phyloP scores from a whole-genome alignment of 2,113 vertebrate genomes.

The Megaleporinus macrocephalus region DNA sequence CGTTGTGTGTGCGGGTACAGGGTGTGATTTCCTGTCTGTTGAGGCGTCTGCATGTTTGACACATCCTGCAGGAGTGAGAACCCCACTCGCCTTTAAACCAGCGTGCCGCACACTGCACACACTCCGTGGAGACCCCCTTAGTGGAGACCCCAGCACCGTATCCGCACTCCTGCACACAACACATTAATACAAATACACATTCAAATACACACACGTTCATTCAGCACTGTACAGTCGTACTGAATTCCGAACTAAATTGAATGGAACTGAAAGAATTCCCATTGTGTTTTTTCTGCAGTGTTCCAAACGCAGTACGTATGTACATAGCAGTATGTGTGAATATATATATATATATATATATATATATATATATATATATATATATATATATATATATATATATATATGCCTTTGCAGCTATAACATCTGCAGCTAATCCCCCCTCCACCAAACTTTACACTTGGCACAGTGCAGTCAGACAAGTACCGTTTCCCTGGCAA shows the following conservation, averaged over 20 bases:
- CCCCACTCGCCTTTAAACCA: constrained; percentile 83
- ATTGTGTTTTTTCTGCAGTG: too few species aligned
- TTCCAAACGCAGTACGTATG: too few species aligned
- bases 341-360: too few species aligned
- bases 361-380: too few species aligned
- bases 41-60: constrained; percentile 79
- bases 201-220: background rate
- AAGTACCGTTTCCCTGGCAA: too few species aligned
- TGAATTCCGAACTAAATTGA: background rate
- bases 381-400: too few species aligned
- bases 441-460: too few species aligned
- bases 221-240: constrained; percentile 40
- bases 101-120: constrained; percentile 71
- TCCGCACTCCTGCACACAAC: constrained; percentile 76
- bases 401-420: too few species aligned
- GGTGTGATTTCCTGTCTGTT: constrained; percentile 78
- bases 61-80: constrained; percentile 79
- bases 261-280: too few species aligned
- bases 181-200: constrained; percentile 3
- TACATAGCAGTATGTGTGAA: too few species aligned
- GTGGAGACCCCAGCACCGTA: constrained; percentile 70
- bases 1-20: constrained; percentile 74
- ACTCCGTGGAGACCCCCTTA: constrained; percentile 58
- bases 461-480: too few species aligned
- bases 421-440: too few species aligned